phyloP scores from a whole-genome alignment of 2,113 vertebrate genomes.

The Hemicordylus capensis region DNA sequence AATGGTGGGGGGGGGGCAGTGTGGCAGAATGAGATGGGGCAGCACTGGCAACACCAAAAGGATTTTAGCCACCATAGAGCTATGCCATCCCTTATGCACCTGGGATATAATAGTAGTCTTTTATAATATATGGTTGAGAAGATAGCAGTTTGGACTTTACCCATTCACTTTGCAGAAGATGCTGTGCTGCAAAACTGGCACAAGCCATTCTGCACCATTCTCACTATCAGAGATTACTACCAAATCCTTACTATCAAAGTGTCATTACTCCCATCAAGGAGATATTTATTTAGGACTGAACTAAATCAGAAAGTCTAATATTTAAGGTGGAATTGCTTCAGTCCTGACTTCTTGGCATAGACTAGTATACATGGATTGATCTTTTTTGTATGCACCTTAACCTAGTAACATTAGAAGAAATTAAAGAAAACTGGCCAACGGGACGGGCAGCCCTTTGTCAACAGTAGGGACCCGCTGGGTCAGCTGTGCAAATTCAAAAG shows the following conservation, averaged over 20 bases:
- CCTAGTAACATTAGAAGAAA: neutral
- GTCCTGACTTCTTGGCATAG: neutral
- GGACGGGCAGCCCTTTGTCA: no score
- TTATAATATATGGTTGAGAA: neutral
- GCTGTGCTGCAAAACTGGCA: neutral
- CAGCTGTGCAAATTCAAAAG: no score
- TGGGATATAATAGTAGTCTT: neutral
- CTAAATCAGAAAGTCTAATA: neutral
- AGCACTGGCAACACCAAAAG: neutral
- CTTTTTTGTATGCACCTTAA: neutral
- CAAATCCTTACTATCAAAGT: neutral
- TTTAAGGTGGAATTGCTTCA: neutral
- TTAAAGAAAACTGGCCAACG: neutral
- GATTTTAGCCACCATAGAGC: neutral
- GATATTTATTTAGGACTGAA: neutral
- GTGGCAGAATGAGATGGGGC: conserved; percentile 13
- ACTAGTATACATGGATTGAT: neutral
- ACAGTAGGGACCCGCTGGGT: no score
- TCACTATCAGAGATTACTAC: no score
- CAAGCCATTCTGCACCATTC: neutral
- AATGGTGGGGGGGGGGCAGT: conserved; percentile 8
- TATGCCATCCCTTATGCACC: neutral
- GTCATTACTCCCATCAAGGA: neutral
- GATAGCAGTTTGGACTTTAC: neutral
- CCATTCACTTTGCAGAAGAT: neutral